Percentiles rank a stretch among this genome's conserved stretches.
These are phyloP conservation scores for Drosophila punjabiensis DNA, from an alignment of 1,140 invertebrate genomes.

Conservation along the genomic window DNA sequence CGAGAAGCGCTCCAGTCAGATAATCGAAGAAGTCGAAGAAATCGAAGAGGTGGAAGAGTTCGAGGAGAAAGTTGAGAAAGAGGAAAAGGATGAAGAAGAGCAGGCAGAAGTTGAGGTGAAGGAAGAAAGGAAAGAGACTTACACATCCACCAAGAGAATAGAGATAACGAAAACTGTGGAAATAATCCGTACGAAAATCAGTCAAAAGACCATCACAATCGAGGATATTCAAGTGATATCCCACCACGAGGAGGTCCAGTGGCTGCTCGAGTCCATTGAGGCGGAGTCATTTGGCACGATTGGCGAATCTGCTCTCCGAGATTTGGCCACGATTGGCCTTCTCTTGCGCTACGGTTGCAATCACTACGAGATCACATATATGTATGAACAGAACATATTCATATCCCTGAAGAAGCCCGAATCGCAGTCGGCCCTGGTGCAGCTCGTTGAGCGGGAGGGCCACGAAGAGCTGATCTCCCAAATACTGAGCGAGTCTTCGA, in stretches of 20 bases:
- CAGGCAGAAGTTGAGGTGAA: constrained; percentile 45
- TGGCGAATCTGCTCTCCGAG: constrained; percentile 91
- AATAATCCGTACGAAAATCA: constrained; percentile 77
- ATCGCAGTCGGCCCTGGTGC: constrained; percentile 92
- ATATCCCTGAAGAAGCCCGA: constrained; percentile 91
- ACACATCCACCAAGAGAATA: constrained; percentile 60
- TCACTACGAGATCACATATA: constrained; percentile 91
- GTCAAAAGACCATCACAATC: constrained; percentile 70
- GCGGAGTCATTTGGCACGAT: constrained; percentile 91
- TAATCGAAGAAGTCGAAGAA: constrained; percentile 69
- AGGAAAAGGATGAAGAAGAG: constrained; percentile 30
- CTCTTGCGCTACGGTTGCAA: constrained; percentile 91
- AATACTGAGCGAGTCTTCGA: constrained; percentile 91
- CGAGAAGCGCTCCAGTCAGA: constrained; percentile 71
- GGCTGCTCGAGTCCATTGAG: constrained; percentile 90
- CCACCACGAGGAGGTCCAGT: constrained; percentile 88
- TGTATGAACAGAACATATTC: constrained; percentile 92
- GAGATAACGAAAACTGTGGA: constrained; percentile 75
- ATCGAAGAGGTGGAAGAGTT: constrained; percentile 71
- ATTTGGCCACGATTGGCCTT: constrained; percentile 93
- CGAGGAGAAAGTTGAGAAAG: constrained; percentile 42
- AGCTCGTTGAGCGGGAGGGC: constrained; percentile 92
- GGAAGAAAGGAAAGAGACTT: constrained; percentile 43
- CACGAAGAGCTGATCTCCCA: constrained; percentile 92
- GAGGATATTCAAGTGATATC: constrained; percentile 77